Evolutionary conservation across 1,140 invertebrate species (phyloP).

Genomic region (Drosophila nebulosa): DNA sequence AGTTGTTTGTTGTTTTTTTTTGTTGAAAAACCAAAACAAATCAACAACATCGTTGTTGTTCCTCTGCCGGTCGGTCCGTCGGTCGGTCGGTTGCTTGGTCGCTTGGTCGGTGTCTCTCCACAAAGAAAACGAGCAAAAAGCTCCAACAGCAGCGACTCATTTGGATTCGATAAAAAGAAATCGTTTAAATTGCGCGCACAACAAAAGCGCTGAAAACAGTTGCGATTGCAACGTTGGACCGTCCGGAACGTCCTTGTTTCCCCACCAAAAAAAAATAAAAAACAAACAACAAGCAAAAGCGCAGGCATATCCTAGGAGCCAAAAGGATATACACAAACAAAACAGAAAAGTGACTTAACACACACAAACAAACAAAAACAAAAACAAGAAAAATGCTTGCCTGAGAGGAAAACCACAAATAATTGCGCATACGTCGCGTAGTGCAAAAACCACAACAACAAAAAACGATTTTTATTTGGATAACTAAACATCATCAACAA

Average conservation of each 20-base stretch:
- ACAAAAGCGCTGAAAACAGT: slow-evolving; percentile 67
- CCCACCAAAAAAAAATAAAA: not conserved
- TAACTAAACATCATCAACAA: not conserved
- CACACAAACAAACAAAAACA: slow-evolving; percentile 22
- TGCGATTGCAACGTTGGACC: slow-evolving; percentile 69
- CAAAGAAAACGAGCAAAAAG: slow-evolving; percentile 60
- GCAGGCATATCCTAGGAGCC: slow-evolving; percentile 9
- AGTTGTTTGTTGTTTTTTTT: too few species aligned
- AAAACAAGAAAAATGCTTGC: slow-evolving; percentile 51
- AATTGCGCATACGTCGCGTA: slow-evolving; percentile 61
- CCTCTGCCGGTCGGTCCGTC: slow-evolving; percentile 13
- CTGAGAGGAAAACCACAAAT: slow-evolving; percentile 30
- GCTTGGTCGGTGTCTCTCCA: slow-evolving; percentile 28
- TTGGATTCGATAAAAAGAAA: slow-evolving; percentile 71
- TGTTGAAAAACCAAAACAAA: slow-evolving; percentile 67
- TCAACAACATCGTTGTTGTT: slow-evolving; percentile 44
- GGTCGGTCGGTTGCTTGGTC: not conserved
- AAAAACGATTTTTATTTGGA: not conserved
- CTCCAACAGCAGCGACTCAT: slow-evolving; percentile 42
- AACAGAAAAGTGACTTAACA: slow-evolving; percentile 5
- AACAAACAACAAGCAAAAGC: not conserved
- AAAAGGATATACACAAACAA: slow-evolving; percentile 32
- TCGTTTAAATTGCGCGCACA: slow-evolving; percentile 77
- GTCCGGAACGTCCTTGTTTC: slow-evolving; percentile 48
- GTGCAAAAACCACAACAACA: slow-evolving; percentile 45